Evolutionary conservation across 2,888 invertebrate species (phyloP).

Genomic region (Rosalia funebris): DNA sequence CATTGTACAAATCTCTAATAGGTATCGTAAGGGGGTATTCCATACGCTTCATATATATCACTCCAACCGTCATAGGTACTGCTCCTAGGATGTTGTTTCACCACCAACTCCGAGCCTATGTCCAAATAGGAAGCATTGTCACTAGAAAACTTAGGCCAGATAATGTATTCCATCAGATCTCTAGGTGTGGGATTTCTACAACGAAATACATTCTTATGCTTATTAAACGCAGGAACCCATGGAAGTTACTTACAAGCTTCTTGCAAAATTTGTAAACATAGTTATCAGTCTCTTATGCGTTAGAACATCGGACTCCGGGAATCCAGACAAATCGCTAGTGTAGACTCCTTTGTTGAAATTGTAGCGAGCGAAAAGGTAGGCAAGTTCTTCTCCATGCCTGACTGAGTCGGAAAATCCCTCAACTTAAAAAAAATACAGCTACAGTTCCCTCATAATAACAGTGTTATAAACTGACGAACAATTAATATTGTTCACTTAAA

Average conservation of each 20-base stretch:
- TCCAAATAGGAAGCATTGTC: slow-evolving; percentile 37
- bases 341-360: slow-evolving; percentile 36
- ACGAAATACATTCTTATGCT: too few relatives aligned
- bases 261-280: slow-evolving; percentile 46
- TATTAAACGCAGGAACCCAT: neutral
- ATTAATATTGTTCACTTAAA: too few relatives aligned
- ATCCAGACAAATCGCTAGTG: slow-evolving; percentile 40
- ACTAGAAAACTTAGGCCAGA: slow-evolving; percentile 38
- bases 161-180: slow-evolving; percentile 38
- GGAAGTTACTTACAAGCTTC: slow-evolving; percentile 44
- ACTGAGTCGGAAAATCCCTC: slow-evolving; percentile 41
- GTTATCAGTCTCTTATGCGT: slow-evolving; percentile 41
- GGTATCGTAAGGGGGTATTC: slow-evolving; percentile 32
- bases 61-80: slow-evolving; percentile 31
- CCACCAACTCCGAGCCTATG: slow-evolving; percentile 37
- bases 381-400: slow-evolving; percentile 44
- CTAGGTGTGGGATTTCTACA: slow-evolving; percentile 57
- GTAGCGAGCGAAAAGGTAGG: slow-evolving; percentile 37
- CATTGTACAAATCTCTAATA: too few relatives aligned
- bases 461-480: slow-evolving; percentile 21
- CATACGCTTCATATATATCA: slow-evolving; percentile 29
- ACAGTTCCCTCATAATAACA: neutral
- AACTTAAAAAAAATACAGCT: slow-evolving; percentile 22
- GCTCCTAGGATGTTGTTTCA: slow-evolving; percentile 34
- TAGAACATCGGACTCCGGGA: slow-evolving; percentile 38